Evolutionary conservation across 2,113 vertebrate genomes (phyloP).

Genomic region (Pachycephala philippinensis): DNA sequence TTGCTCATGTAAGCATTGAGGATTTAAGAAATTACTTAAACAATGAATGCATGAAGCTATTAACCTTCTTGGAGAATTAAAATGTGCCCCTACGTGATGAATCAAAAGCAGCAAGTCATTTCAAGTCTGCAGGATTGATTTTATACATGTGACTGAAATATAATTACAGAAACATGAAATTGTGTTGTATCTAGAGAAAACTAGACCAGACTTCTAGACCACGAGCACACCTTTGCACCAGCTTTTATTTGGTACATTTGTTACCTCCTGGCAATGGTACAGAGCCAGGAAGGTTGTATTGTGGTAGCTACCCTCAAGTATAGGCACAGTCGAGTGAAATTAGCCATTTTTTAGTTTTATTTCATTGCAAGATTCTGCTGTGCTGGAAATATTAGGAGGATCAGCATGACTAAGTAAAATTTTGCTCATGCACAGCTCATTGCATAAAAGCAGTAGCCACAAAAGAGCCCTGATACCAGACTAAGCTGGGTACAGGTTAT

Average conservation of each 20-base stretch:
- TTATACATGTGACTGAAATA: not conserved
- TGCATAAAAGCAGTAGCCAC: not conserved
- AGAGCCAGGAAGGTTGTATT: not conserved
- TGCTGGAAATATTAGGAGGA: not conserved
- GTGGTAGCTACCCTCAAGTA: not conserved
- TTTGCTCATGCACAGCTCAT: not conserved
- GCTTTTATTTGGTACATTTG: not conserved
- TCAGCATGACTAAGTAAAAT: not conserved
- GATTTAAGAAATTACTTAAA: slow-evolving; percentile 27
- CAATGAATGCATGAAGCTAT: not conserved
- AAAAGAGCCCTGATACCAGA: not conserved
- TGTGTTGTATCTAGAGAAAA: not conserved
- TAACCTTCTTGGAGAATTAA: not conserved
- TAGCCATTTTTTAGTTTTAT: not conserved
- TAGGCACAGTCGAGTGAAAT: not conserved
- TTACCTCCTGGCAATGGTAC: not conserved
- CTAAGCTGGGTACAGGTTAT: not conserved
- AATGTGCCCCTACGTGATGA: not conserved
- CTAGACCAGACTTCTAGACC: not conserved
- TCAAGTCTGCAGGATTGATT: not conserved
- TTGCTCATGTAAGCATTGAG: slow-evolving; percentile 2
- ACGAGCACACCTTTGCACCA: not conserved
- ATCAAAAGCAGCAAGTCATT: not conserved
- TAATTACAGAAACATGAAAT: not conserved
- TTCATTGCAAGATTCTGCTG: not conserved